Base-by-base conservation (phyloP, 1,140 invertebrate species). In the Drosophila orena region DNA sequence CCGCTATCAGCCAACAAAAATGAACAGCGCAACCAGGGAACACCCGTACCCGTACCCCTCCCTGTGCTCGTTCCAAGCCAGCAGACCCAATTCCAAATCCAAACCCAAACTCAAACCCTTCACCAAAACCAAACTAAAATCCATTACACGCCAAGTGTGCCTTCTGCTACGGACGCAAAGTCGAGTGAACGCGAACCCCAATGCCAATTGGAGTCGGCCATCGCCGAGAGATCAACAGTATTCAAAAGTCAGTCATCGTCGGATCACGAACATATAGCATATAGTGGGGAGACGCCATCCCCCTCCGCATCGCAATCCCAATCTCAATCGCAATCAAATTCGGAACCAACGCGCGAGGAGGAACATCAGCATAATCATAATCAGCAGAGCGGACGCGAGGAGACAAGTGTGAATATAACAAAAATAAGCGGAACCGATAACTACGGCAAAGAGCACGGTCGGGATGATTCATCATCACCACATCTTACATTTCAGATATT, bases 401-500 rank as follows among this genome's bases (percentile, higher is more conserved):
- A 62, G 53, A 59, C 59, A 59, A 68, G 46, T 46, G 49, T 68
- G 53, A 70, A 57, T 50, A 50, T 6, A 71, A 57, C 65, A 55
- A 40, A 57, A 34, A 34, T 34, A 71, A 70, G 65, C 68, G 53
- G 65, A 70, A 70, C 50, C 69, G 77, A 77, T 60, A 74, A 66
- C 57, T 76, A 77, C 65, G 75, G 62, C 69, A 42, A 66, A 76
- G 68, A 83, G 79, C 77, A 91, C 65, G 65, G 88, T 71, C 71
- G 64, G 61, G 90, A 91, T 89, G 90, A 92, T 79, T 91, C 90
- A 80, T 90, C 83, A 60, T 70, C 81, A 61, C 74, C 81, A 61
- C 74, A 91, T 77, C 91, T 92, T 83, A 80, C 75, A 77, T 81
- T 85, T 81, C 91, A 91, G 83, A 92, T 92, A 90, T 81, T 90